Evolutionary conservation across 2,888 invertebrate genomes (phyloP), one percentile per base, ranked within the genome.

Genomic region (Phasia obesa): DNA sequence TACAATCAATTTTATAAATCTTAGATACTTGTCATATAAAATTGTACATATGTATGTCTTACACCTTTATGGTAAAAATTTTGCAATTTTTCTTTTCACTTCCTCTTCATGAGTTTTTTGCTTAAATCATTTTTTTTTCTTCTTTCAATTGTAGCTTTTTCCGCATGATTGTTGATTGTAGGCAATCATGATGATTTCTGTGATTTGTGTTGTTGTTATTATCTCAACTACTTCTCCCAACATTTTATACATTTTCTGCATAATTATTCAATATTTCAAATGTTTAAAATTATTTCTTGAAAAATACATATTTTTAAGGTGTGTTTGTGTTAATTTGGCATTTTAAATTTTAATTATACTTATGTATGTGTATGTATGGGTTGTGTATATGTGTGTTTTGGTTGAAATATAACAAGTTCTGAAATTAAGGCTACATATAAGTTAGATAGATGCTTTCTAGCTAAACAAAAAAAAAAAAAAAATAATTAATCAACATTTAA

Each of bases 1-100:
- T n/a, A n/a, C 5, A 35, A 70, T 57, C 27, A 70, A 44, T 70
- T 19, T 55, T 19, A 55, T 55, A 55, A 23, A 9, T 38, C 7
- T 55, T 17, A 44, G 19, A 44, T 69, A 25, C n/a, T n/a, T n/a
- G n/a, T 13, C 51, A 7, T 4, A 51, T 3, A 31, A 49, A 19
- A 21, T 38, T 53, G 51, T n/a, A n/a, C 21, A 67, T 17, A 38
- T 55, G 49, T 38, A 47, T 21, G 4, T 73, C 21, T 44, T 71
- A 59, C 64, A 71, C 51, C 51, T 79, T 78, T 60, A 73, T 67
- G 49, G 60, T 71, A 42, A 25, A 51, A 31, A 44, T 17, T 42
- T 42, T 78, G 49, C 71, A 9, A 73, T 65, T 38, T 78, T 73
- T 60, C 73, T 73, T 79, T 79, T 79, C 13, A 73, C 64, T 79